Base-by-base conservation (phyloP, 2,113 vertebrate species). In the Rhinopomastus cyanomelas region DNA sequence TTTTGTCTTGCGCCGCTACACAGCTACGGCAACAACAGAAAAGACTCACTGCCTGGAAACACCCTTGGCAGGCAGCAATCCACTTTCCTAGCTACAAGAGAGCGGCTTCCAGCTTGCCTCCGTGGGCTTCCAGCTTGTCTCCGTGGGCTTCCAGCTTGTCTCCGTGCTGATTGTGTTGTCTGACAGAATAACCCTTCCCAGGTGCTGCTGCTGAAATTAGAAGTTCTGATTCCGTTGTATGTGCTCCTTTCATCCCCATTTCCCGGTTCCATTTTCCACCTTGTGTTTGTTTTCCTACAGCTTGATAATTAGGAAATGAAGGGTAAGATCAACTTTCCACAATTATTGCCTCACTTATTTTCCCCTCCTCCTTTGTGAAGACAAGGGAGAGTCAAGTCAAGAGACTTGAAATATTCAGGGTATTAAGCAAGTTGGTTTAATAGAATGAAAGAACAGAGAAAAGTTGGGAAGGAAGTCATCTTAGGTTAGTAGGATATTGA, bases 1-100 rank as follows among this genome's bases (percentile, higher is more conserved):
- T 98, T 98, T 98, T 98, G 98, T 98, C 97, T 98, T 95, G 93
- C 10, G 17, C 93, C 74, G 82, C 79, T 78, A 83, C 93, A 69
- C 89, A 89, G 93, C 81, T 91, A 87, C 93, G 89, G 91, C 86
- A 95, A 93, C 89, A 91, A 95, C 94, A 93, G 74, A 77, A 64
- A 87, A 46, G 56, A 6, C 55, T 89, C 42, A 3, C 15, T 0
- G 57, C 39, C 52, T 90, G 86, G 21, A 62, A 87, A 64, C 92
- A 87, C 84, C 91, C 95, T 94, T 15, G 7, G 30, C 92, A 92
- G 89, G 88, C 55, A 92, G 67, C 68, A 25, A 30, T 36, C 69
- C 87, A 61, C 89, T 64, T 69, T 71, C 42, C 66, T 55, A 36
- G 60, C 30, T 23, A 23, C 86, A 90, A 72, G 25, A 36, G 46